These are phyloP conservation scores for Drosophila sucinea DNA, from an alignment of 1,140 invertebrate genomes.

Conservation along the genomic window DNA sequence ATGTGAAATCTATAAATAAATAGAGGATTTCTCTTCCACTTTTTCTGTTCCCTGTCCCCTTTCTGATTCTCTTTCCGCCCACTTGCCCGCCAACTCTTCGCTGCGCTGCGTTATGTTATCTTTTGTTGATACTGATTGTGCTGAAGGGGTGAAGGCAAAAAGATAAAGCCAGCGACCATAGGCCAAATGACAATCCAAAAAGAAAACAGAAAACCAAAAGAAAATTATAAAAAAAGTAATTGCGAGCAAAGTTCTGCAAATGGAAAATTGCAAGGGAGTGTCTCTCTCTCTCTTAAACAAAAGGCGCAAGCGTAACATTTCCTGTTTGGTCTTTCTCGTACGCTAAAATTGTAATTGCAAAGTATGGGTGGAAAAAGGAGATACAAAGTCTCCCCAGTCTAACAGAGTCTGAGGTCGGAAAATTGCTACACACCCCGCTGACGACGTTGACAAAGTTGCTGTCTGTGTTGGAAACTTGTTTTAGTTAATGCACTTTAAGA, in stretches of 20 bases:
- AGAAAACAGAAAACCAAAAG: not conserved
- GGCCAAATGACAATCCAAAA: not conserved
- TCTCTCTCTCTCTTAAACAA: conserved; percentile 26
- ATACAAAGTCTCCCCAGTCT: not conserved
- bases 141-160: conserved; percentile 29
- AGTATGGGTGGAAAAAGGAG: not conserved
- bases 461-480: conserved; percentile 45
- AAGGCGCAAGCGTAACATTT: conserved; percentile 64
- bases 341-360: conserved; percentile 70
- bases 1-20: conserved; percentile 51
- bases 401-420: conserved; percentile 3
- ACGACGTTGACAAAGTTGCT: conserved; percentile 65
- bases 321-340: conserved; percentile 51
- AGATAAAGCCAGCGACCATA: conserved; percentile 45
- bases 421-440: not conserved
- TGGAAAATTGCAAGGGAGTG: not conserved
- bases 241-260: conserved; percentile 21
- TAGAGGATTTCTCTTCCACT: not conserved
- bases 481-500: conserved; percentile 22
- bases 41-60: not conserved
- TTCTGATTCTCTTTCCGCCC: not conserved
- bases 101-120: conserved; percentile 48
- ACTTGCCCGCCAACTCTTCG: not conserved
- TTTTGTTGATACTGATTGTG: conserved; percentile 67
- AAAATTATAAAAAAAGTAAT: not conserved